Conservation (phyloP, 1,140 invertebrate species). For the Drosophila ercepeae region DNA sequence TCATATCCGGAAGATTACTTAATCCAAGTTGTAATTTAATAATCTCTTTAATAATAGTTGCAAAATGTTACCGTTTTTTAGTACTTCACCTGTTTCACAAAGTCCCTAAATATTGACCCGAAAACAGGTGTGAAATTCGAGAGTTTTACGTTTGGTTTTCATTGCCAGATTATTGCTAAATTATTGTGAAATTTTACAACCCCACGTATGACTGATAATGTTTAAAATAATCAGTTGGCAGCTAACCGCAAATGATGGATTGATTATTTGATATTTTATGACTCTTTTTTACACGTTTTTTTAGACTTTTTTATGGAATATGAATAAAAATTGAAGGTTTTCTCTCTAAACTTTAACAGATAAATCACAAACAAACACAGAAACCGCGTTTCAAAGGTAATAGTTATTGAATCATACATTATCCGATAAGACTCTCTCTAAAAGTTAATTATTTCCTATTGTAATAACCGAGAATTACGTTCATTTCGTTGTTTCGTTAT, state of each 20-base stretch:
- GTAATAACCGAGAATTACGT: too few species aligned
- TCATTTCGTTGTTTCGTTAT: too few species aligned
- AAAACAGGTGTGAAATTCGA: slow-evolving; percentile 22
- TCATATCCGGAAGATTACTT: not conserved
- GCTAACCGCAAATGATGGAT: not conserved
- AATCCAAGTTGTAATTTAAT: not conserved
- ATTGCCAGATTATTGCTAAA: slow-evolving; percentile 11
- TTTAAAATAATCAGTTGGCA: slow-evolving; percentile 19
- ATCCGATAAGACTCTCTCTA: too few species aligned
- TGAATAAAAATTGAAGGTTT: not conserved
- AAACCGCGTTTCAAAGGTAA: not conserved
- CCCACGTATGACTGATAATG: slow-evolving; percentile 29
- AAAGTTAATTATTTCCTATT: too few species aligned
- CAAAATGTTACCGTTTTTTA: not conserved
- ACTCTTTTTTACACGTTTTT: not conserved
- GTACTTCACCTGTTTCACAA: not conserved
- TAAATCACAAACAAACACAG: too few species aligned
- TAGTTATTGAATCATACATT: not conserved
- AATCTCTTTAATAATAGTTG: not conserved
- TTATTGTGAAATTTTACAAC: slow-evolving; percentile 13
- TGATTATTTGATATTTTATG: slow-evolving; percentile 4
- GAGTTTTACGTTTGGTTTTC: slow-evolving; percentile 3
- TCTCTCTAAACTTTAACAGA: not conserved
- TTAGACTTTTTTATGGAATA: not conserved
- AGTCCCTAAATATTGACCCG: not conserved